Conservation (phyloP, 2,888 invertebrate species). For the Omphaloscelis lunosa region DNA sequence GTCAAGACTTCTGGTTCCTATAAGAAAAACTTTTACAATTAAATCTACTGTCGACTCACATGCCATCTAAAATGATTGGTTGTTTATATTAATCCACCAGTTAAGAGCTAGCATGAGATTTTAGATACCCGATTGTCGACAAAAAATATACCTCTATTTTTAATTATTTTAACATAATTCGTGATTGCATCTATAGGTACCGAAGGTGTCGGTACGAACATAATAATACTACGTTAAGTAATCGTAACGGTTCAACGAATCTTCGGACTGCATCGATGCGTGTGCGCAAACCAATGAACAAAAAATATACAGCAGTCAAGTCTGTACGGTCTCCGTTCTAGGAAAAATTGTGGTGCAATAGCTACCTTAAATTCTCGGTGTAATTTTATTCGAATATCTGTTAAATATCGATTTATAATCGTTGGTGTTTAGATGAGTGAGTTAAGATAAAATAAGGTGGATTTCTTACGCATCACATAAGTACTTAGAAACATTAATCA, state of each 20-base stretch:
- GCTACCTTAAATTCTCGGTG: constrained; percentile 37
- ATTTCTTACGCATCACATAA: not conserved
- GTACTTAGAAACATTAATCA: not conserved
- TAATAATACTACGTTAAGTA: constrained; percentile 51
- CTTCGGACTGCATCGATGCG: constrained; percentile 33
- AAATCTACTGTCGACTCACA: not conserved
- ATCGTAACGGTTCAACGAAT: constrained; percentile 51
- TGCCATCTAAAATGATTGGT: not conserved
- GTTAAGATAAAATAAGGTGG: constrained; percentile 1
- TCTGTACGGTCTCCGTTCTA: constrained; percentile 34
- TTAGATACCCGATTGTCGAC: not conserved
- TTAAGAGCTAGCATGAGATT: not conserved
- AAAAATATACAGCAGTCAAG: constrained; percentile 31
- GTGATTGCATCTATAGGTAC: constrained; percentile 14
- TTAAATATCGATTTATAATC: constrained; percentile 35
- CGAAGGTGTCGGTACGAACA: constrained; percentile 18
- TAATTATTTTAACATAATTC: constrained; percentile 15
- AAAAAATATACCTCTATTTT: not conserved
- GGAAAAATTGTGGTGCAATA: constrained; percentile 54
- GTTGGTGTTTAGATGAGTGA: constrained; percentile 10
- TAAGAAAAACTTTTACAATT: not conserved
- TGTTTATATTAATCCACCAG: constrained; percentile 5
- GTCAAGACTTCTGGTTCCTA: not conserved
- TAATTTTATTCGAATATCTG: constrained; percentile 35
- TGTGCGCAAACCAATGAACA: constrained; percentile 19